Evolutionary conservation across 1,140 invertebrate genomes (phyloP).

Genomic region (Dryas iulia): DNA sequence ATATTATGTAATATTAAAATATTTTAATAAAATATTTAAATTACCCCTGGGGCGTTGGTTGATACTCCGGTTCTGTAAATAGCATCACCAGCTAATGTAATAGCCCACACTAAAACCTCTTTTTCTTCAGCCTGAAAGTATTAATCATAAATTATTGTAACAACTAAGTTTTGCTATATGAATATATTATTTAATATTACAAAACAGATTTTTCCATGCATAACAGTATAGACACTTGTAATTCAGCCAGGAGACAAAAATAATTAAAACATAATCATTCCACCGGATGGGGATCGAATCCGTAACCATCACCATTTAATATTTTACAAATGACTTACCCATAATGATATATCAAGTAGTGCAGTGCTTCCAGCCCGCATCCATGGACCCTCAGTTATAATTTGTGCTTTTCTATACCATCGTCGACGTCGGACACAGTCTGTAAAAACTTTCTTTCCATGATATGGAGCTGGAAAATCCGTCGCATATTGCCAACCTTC

Average conservation of each 20-base stretch:
- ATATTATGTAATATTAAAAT: not conserved
- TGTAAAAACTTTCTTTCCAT: slow-evolving; percentile 91
- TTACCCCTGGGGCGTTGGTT: slow-evolving; percentile 83
- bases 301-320: no score
- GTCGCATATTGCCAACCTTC: slow-evolving; percentile 97
- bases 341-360: slow-evolving; percentile 89
- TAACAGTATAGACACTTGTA: no score
- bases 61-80: slow-evolving; percentile 89
- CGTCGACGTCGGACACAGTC: slow-evolving; percentile 92
- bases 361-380: slow-evolving; percentile 90
- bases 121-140: slow-evolving; percentile 49
- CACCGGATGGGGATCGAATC: no score
- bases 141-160: no score
- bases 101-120: slow-evolving; percentile 87
- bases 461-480: slow-evolving; percentile 93
- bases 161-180: no score
- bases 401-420: slow-evolving; percentile 91
- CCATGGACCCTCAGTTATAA: slow-evolving; percentile 94
- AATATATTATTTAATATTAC: no score
- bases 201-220: no score
- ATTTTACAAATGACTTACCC: slow-evolving; percentile 72
- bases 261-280: no score
- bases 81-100: slow-evolving; percentile 90
- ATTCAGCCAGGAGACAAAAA: no score
- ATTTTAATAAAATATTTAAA: slow-evolving; percentile 44